Base-by-base conservation (phyloP, 2,888 invertebrate genomes). In the Coelinius sp. region DNA sequence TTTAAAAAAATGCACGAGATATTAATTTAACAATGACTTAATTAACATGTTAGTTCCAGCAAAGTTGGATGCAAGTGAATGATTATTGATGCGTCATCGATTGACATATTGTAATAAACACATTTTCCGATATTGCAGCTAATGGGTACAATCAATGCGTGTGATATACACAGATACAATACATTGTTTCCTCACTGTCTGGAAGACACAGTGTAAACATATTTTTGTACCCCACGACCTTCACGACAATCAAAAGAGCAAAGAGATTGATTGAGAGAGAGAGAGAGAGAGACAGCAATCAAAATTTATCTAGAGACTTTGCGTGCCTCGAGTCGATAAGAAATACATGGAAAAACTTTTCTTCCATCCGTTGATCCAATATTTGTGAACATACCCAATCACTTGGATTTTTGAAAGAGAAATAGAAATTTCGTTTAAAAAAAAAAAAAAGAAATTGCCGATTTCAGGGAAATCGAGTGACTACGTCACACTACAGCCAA, bases 11-110 rank as follows among this genome's bases (percentile, higher is more conserved):
- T 49, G 31, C 49, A 31, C 49, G 17, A 20, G 53, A 52, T 14
- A 67, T 53, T 52, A 66, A 66, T 49, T 49, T 20, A 44, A 41
- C 7, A 24, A 64, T 44, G 38, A 35, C 22, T 62, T 62, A 35
- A 35, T 20, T 8, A 20, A 20, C n/a, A n/a, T n/a, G n/a, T n/a
- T n/a, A n/a, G 14, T 31, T 27, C 25, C 14, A 27, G 14, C 25
- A 20, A 10, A 49, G 6, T 20, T 7, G 2, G 17, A 59, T 59
- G 25, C 3, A 14, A 59, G 31, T 59, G 59, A 59, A 59, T 59
- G 59, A 53, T 53, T 24, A 59, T 59, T 59, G 35, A 35, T 35
- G 59, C 31, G 31, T 31, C 59, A 31, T 8, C 31, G 20, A 59
- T 59, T 59, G 59, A 59, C 59, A 59, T 31, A 7, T 31, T 17